Evolutionary conservation across 2,888 invertebrate species (phyloP), one percentile per base, ranked within the genome.

Genomic region (Gnatocerus cornutus): DNA sequence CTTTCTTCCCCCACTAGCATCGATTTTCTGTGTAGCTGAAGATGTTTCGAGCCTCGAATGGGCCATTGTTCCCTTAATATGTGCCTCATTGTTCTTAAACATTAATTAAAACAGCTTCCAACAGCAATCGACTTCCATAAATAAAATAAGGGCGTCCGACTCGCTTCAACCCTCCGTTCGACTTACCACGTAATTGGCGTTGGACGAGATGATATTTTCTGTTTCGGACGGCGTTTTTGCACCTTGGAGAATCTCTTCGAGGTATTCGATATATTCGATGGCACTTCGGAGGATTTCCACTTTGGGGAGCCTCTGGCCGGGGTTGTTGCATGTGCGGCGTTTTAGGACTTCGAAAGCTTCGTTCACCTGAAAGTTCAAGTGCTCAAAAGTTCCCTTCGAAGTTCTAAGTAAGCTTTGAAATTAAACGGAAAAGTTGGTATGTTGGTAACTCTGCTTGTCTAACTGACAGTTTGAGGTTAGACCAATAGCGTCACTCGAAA

Each of bases 281-380:
- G 99, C 99, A 78, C 97, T 97, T 71, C 98, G 88, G 37, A 99
- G 88, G 74, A 99, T 99, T 86, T 99, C 99, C 72, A 99, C 93
- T 87, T 99, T 99, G 0, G 99, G 98, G 77, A 99, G 87, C 62
- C 99, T 88, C 79, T 99, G 99, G 81, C 96, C 97, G 0, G 98
- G 98, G 86, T 96, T 97, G 66, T 96, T 94, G 79, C 98, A 94
- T 0, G 99, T 97, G 63, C 98, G 87, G 79, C 95, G 89, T 81
- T 99, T 95, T 39, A 99, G 86, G 71, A 96, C 91, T 85, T 99
- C 99, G 84, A 99, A 99, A 0, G 99, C 99, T 85, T 99, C 99
- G 85, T 99, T 99, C 68, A 98, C 98, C 94, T 96, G 84, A 1
- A 82, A 29, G 7, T 29, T 29, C 7, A 7, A 7, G n/a, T n/a